These are phyloP conservation scores for Cephus rjabovi DNA, from an alignment of 2,888 invertebrate species.

Conservation along the genomic window DNA sequence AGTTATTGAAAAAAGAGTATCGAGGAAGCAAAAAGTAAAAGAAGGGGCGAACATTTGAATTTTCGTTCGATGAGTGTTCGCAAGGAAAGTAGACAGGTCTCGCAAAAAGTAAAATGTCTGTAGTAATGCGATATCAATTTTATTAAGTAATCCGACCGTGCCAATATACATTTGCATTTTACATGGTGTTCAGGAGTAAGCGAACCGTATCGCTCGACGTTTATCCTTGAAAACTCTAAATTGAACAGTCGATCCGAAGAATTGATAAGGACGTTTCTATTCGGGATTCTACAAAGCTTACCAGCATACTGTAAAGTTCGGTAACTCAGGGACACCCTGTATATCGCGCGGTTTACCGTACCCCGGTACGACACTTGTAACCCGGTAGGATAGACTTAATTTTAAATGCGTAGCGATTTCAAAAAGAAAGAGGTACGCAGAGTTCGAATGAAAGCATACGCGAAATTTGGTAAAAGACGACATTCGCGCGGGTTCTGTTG, in stretches of 20 bases:
- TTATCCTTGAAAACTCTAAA: background rate
- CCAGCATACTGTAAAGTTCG: too few relatives aligned
- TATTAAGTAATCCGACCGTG: constrained; percentile 36
- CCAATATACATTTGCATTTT: constrained; percentile 31
- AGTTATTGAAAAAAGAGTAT: background rate
- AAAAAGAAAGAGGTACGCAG: background rate
- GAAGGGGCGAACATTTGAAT: background rate
- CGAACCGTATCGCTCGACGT: background rate
- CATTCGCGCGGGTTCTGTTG: background rate
- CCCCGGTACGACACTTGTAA: background rate
- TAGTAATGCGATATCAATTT: constrained; percentile 10
- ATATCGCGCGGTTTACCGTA: background rate
- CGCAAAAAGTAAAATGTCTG: constrained; percentile 26
- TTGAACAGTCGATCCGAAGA: background rate
- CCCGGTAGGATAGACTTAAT: background rate
- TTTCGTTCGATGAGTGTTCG: background rate
- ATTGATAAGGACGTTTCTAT: too few relatives aligned
- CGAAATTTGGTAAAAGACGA: background rate
- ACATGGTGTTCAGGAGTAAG: background rate
- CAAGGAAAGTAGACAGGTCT: constrained; percentile 6
- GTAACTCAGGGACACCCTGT: background rate
- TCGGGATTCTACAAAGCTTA: too few relatives aligned
- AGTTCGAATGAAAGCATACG: background rate
- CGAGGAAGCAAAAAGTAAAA: background rate
- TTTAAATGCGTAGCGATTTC: background rate